Conservation (phyloP, 2,888 invertebrate genomes). For the Cryptophagus acutangulus region DNA sequence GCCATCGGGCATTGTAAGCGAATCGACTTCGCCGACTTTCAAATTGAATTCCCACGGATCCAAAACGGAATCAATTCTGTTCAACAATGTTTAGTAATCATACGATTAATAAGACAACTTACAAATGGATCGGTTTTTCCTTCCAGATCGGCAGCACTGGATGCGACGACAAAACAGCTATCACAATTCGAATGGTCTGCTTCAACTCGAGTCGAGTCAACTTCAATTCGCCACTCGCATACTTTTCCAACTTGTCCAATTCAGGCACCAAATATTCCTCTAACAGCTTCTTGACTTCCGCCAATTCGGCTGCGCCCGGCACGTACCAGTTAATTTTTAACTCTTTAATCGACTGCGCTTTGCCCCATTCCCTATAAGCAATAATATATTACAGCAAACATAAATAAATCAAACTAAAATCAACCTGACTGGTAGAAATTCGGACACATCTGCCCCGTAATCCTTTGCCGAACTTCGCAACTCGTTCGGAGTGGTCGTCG, state of each 20-base stretch:
- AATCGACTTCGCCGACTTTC: constrained; percentile 46
- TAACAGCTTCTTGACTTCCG: constrained; percentile 60
- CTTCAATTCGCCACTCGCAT: constrained; percentile 50
- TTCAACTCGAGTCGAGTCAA: constrained; percentile 64
- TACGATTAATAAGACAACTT: constrained; percentile 39
- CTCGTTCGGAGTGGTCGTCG: constrained; percentile 58
- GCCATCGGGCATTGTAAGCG: constrained; percentile 57
- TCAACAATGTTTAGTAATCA: neutral
- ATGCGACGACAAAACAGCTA: constrained; percentile 61
- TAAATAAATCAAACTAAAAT: constrained; percentile 10
- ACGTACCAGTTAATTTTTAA: constrained; percentile 72
- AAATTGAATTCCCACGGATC: constrained; percentile 54
- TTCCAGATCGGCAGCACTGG: constrained; percentile 64
- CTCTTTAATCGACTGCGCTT: constrained; percentile 59
- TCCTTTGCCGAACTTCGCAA: constrained; percentile 58
- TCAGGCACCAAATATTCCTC: constrained; percentile 63
- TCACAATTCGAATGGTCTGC: constrained; percentile 62
- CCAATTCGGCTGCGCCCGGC: constrained; percentile 65
- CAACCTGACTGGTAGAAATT: constrained; percentile 65
- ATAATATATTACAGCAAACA: neutral
- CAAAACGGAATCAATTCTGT: constrained; percentile 55
- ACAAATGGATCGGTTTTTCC: constrained; percentile 57
- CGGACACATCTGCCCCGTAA: constrained; percentile 59
- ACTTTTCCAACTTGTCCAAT: constrained; percentile 55
- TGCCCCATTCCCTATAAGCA: constrained; percentile 73